phyloP scores from a whole-genome alignment of 2,113 vertebrate species.

The Fulmarus glacialis region DNA sequence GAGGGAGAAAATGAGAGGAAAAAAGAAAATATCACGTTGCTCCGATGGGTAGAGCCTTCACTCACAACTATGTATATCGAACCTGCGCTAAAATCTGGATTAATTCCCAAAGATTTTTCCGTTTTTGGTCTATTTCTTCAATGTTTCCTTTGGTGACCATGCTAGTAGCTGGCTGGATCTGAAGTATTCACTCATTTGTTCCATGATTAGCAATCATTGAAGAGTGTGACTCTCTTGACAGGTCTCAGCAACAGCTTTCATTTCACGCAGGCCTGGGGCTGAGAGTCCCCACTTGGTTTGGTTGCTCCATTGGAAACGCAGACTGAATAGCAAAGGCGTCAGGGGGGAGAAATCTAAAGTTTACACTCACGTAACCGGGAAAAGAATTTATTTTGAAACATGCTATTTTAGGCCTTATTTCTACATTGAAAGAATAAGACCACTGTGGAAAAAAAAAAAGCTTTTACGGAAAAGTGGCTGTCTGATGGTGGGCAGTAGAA shows the following conservation, averaged over 20 bases:
- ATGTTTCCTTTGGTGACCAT: slow-evolving; percentile 6
- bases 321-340: background rate
- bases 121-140: background rate
- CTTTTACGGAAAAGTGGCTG: background rate
- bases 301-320: background rate
- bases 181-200: background rate
- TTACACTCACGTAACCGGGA: background rate
- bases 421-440: background rate
- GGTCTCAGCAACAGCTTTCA: background rate
- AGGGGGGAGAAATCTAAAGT: background rate
- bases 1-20: background rate
- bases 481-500: background rate
- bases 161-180: background rate
- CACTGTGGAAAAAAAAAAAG: background rate
- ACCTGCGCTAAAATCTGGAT: background rate
- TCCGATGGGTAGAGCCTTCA: background rate
- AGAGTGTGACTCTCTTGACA: slow-evolving; percentile 1
- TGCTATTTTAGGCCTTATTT: slow-evolving; percentile 3
- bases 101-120: background rate
- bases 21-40: background rate
- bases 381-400: background rate
- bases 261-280: background rate
- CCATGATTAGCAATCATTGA: background rate
- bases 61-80: background rate
- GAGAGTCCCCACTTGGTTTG: background rate